Base-by-base conservation (phyloP, 2,113 vertebrate genomes). In the Athene noctua region DNA sequence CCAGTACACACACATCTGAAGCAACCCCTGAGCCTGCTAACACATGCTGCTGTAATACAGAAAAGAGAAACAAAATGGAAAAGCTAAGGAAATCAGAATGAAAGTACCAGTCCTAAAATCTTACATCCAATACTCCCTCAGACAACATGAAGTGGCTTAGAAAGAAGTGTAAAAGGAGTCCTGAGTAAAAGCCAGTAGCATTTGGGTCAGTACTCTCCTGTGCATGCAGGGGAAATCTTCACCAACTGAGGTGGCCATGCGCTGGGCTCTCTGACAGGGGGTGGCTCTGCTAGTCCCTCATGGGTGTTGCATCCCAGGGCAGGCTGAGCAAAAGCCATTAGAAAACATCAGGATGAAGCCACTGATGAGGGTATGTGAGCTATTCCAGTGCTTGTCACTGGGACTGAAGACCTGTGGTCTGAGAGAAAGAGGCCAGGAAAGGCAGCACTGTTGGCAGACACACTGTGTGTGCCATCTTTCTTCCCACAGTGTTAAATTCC, bases 201-300 rank as follows among this genome's bases (percentile, higher is more conserved):
- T 59, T 10, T 42, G 32, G 3, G 70, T 63, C 44, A 82, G 26
- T 52, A 51, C 13, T 23, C 17, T 88, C 27, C 15, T 5, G 0
- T 1, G 3, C 13, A 19, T 1, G 2, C 16, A 58, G 20, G 20
- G 6, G 36, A 29, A 5, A 18, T 22, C 52, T 78, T 79, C 26
- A 67, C 5, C 49, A 36, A 4, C 1, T 1, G 5, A 47, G n/a
- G 7, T 14, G 15, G 19, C 26, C 7, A 1, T 3, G 27, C 0
- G 2, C 11, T 38, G 13, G 5, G 6, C 16, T 63, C 20, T 34
- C 18, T 18, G 38, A 21, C 36, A 51, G 25, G 27, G 15, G 10
- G 1, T 9, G 6, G 16, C 15, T 68, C 34, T 3, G 2, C 13
- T 32, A 73, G 13, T 4, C 5, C 13, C 40, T 65, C 23, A 4